Percentiles rank a stretch among this genome's conserved stretches.
Evolutionary conservation across 2,113 vertebrate genomes (phyloP).

Genomic region (Notechis scutatus): DNA sequence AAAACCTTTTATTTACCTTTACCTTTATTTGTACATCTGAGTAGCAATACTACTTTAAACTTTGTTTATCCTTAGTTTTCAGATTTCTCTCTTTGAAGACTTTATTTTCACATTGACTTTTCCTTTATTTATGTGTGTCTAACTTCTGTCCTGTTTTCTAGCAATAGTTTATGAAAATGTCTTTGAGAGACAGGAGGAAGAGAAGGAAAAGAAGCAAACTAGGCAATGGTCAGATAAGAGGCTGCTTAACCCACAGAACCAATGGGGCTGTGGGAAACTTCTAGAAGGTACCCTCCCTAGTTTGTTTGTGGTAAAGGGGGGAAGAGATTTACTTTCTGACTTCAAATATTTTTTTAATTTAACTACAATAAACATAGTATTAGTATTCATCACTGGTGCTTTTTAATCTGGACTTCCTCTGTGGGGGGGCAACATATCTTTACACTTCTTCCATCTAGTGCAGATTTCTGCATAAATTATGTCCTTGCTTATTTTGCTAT

Average conservation of each 20-base stretch:
- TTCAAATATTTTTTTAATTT: not conserved
- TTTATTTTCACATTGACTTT: not conserved
- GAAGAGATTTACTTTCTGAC: not conserved
- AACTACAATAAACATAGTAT: not conserved
- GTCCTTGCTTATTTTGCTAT: not conserved
- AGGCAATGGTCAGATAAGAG: not conserved
- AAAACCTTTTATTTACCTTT: not conserved
- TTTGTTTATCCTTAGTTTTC: not conserved
- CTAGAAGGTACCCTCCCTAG: not conserved
- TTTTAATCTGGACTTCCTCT: not conserved
- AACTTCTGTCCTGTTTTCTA: no score
- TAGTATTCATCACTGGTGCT: not conserved
- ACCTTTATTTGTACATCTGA: not conserved
- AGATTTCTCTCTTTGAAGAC: not conserved
- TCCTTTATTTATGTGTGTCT: not conserved
- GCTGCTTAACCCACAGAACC: not conserved
- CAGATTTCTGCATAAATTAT: not conserved
- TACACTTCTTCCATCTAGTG: not conserved
- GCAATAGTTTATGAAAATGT: not conserved
- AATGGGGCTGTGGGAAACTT: not conserved
- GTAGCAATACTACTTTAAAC: not conserved
- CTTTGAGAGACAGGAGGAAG: not conserved
- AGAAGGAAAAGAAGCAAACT: not conserved
- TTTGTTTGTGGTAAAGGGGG: not conserved
- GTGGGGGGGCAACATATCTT: not conserved